Evolutionary conservation across 2,113 vertebrate species (phyloP).

Genomic region (Alligator mississippiensis): DNA sequence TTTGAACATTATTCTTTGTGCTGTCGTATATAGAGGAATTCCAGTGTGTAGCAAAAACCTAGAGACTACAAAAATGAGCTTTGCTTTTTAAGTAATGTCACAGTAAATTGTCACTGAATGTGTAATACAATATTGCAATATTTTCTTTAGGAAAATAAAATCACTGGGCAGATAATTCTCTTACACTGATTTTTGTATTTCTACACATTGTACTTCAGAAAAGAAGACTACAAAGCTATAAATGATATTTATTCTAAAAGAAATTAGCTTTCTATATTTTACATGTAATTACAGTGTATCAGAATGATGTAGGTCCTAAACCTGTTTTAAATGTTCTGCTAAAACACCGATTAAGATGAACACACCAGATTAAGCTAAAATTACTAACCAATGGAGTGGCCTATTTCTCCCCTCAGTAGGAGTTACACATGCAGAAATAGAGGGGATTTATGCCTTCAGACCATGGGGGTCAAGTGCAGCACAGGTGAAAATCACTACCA

Average conservation of each 20-base stretch:
- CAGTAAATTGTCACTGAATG: constrained; percentile 32
- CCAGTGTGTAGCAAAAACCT: neutral
- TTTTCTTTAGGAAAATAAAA: neutral
- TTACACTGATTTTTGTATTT: neutral
- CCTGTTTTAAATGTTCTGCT: neutral
- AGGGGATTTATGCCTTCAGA: neutral
- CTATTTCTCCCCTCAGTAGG: neutral
- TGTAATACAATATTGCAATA: neutral
- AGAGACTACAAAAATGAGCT: constrained; percentile 16
- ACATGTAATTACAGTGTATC: neutral
- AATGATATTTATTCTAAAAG: neutral
- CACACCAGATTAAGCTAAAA: neutral
- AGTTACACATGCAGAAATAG: neutral
- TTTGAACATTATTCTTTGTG: neutral
- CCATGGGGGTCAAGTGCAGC: neutral
- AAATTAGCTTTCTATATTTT: neutral
- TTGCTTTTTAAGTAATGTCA: constrained; percentile 43
- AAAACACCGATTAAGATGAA: neutral
- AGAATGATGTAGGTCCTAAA: neutral
- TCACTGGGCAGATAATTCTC: neutral
- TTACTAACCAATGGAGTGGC: neutral
- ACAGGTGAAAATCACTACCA: neutral
- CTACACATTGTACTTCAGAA: neutral
- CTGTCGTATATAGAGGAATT: constrained; percentile 18
- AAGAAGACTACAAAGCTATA: constrained; percentile 1